Evolutionary conservation across 1,140 invertebrate species (phyloP).

Genomic region (Solenopsis invicta): DNA sequence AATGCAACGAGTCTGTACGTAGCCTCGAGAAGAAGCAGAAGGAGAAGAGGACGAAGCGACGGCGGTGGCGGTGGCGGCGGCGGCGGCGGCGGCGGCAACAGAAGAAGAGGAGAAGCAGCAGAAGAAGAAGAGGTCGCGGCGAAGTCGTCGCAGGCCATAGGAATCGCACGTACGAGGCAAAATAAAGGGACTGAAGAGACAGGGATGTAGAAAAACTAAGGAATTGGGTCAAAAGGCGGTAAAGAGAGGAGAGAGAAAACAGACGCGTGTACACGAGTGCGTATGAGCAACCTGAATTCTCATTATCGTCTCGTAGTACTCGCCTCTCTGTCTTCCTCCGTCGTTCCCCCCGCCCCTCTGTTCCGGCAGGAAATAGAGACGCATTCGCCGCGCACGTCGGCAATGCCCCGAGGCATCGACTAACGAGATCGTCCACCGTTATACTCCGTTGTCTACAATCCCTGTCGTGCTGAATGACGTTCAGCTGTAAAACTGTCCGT

Average conservation of each 20-base stretch:
- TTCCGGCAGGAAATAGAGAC: slow-evolving; percentile 47
- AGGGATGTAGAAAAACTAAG: slow-evolving; percentile 32
- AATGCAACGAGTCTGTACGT: slow-evolving; percentile 78
- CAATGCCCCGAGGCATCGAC: slow-evolving; percentile 31
- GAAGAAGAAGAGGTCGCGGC: slow-evolving; percentile 58
- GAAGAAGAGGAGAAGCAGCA: slow-evolving; percentile 52
- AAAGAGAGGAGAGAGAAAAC: neutral
- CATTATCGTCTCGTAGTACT: slow-evolving; percentile 20
- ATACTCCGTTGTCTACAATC: slow-evolving; percentile 49
- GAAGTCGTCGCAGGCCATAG: slow-evolving; percentile 25
- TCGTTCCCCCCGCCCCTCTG: neutral
- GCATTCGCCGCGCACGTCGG: slow-evolving; percentile 26
- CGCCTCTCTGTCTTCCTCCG: neutral
- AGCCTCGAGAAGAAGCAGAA: slow-evolving; percentile 66
- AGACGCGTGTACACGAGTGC: slow-evolving; percentile 19
- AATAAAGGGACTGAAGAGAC: slow-evolving; percentile 31
- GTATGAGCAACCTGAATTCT: slow-evolving; percentile 57
- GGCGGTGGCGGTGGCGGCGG: no score
- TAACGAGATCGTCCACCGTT: slow-evolving; percentile 56
- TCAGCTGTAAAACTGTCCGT: slow-evolving; percentile 26
- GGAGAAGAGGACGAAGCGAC: slow-evolving; percentile 47
- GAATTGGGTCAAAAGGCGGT: slow-evolving; percentile 70
- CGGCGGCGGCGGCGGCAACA: neutral
- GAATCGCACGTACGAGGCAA: slow-evolving; percentile 39
- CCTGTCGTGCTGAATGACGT: slow-evolving; percentile 32